Evolutionary conservation across 2,113 vertebrate species (phyloP).

Genomic region (Toxostoma redivivum): DNA sequence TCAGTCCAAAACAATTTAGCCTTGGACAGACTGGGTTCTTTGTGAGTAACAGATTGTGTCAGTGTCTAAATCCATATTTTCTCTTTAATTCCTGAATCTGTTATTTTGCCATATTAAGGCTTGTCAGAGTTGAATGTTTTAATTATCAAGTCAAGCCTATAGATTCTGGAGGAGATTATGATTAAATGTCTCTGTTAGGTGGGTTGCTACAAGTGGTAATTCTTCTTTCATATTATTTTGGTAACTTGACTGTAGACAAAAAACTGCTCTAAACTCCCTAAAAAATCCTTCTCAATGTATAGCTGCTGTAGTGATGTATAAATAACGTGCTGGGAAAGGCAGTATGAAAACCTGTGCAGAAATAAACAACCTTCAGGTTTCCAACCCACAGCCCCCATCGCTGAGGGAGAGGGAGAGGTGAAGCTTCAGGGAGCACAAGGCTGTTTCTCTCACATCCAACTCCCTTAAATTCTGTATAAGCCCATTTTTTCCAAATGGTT

Average conservation of each 20-base stretch:
- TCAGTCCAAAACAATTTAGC: conserved; percentile 20
- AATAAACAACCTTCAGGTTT: background rate
- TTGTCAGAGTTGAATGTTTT: conserved; percentile 4
- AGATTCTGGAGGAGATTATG: background rate
- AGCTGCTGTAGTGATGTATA: background rate
- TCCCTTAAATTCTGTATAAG: background rate
- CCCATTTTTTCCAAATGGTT: background rate
- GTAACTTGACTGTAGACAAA: background rate
- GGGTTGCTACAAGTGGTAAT: background rate
- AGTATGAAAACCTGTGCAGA: background rate
- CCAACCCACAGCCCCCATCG: fast-evolving
- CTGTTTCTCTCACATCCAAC: background rate
- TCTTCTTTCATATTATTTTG: background rate
- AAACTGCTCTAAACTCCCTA: background rate
- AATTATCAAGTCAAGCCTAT: background rate
- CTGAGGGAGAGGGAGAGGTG: background rate
- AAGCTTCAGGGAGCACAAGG: background rate
- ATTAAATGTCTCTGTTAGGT: background rate
- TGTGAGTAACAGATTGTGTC: background rate
- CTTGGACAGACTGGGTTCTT: background rate
- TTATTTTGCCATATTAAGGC: conserved; percentile 41
- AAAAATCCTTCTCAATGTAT: background rate
- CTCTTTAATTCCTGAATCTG: conserved; percentile 17
- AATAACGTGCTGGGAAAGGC: background rate
- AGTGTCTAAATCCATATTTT: conserved; percentile 34